Base-by-base conservation (phyloP, 2,797 vertebrate genomes). In the Crax fasciolata region DNA sequence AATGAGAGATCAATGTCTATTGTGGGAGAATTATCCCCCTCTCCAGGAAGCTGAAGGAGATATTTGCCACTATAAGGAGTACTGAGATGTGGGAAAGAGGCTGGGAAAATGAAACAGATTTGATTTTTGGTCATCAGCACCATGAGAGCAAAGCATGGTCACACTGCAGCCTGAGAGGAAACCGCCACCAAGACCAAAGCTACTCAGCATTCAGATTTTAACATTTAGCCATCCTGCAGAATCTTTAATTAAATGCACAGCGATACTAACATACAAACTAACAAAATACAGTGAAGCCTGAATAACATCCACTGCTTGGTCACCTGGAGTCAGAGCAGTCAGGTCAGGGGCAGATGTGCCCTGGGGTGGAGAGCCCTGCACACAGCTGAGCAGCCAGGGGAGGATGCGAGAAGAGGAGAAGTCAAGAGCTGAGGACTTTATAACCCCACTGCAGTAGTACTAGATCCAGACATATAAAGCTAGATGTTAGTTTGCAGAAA, bases 1-100 rank as follows among this genome's bases (percentile, higher is more conserved):
- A 97, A 97, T 96, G 94, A 97, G 90, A 93, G 92, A 94, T 93
- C 93, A 82, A 52, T 91, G 83, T 67, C 74, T 92, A 87, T 94
- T 95, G 89, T 74, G 43, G 44, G 58, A 96, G 92, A 94, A 97
- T 97, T 95, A 93, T 91, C 39, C 59, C 52, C 41, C 89, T 92
- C 92, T 46, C 83, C 55, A 90, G 97, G 96, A 94, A 87, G 71
- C 83, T 55, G 5, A 87, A 89, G 68, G 88, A 91, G 63, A 77
- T 32, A 68, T 79, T 95, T 90, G 65, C 89, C 35, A 65, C 85
- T 38, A 24, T 80, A 19, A 46, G 52, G n/a, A 93, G 74, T 71
- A 38, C 38, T 91, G 80, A 82, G 63, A 70, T 70, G 65, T 59
- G 57, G 59, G n/a, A 96, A 94, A 54, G 62, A 61, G 38, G 8